These are phyloP conservation scores for Dromas ardeola DNA, from an alignment of 2,113 vertebrate species.

Conservation along the genomic window DNA sequence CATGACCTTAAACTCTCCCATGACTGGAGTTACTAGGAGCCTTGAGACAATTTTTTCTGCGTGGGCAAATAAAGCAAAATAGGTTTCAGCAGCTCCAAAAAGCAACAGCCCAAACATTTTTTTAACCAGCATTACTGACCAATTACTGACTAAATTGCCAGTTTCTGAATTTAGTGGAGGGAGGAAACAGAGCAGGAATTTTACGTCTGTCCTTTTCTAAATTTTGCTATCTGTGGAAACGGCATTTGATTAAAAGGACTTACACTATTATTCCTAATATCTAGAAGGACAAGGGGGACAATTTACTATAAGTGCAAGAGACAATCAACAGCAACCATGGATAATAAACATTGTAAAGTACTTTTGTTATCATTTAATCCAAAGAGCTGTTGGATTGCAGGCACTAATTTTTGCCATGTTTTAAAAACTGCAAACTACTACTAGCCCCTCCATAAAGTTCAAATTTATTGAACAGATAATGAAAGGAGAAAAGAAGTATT, in stretches of 20 bases:
- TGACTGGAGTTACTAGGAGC: not conserved
- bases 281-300: not conserved
- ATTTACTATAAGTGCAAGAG: not conserved
- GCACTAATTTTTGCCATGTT: not conserved
- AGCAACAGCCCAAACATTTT: not conserved
- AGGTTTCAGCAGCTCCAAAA: not conserved
- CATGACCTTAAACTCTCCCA: not conserved
- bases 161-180: not conserved
- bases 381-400: not conserved
- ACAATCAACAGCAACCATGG: not conserved
- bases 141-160: not conserved
- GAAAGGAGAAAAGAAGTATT: not conserved
- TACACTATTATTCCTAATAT: not conserved
- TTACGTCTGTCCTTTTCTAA: not conserved
- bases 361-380: not conserved
- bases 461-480: not conserved
- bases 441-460: not conserved
- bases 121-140: not conserved
- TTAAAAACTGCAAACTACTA: not conserved
- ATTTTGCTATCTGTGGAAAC: not conserved
- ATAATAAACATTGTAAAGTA: not conserved
- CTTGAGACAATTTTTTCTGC: not conserved
- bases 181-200: not conserved
- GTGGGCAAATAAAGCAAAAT: not conserved
- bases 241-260: not conserved